phyloP scores from a whole-genome alignment of 2,888 invertebrate genomes.

The Tiliacea aurago region DNA sequence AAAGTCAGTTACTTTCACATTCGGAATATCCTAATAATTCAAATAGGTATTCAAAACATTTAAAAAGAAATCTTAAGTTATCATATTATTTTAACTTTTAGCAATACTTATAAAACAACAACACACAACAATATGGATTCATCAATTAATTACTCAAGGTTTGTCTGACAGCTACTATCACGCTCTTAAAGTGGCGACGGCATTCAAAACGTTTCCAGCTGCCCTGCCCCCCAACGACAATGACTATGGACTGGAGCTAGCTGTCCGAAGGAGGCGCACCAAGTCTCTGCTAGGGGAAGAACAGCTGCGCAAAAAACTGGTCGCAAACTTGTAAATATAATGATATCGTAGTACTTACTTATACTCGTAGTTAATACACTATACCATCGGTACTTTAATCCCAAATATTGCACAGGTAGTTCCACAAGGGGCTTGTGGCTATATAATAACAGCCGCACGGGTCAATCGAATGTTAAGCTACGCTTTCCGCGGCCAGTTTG shows the following conservation, averaged over 20 bases:
- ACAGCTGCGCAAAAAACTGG: constrained; percentile 81
- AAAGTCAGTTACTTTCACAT: background rate
- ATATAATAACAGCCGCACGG: background rate
- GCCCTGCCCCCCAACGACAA: constrained; percentile 72
- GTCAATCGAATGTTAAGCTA: background rate
- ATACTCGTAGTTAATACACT: background rate
- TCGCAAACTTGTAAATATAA: constrained; percentile 80
- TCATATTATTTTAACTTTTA: background rate
- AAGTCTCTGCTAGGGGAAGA: constrained; percentile 86
- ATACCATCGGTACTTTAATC: background rate
- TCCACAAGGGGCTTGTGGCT: background rate
- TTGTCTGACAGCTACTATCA: constrained; percentile 79
- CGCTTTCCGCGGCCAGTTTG: too few relatives aligned
- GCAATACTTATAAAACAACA: background rate
- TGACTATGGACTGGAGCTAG: constrained; percentile 85
- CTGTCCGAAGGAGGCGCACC: constrained; percentile 85
- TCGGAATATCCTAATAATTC: background rate
- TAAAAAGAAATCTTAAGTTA: background rate
- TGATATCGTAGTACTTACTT: background rate
- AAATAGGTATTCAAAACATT: too few relatives aligned
- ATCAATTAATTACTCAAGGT: background rate
- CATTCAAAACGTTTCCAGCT: constrained; percentile 81
- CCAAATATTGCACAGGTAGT: background rate
- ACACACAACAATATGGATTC: too few relatives aligned
- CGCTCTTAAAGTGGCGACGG: constrained; percentile 79